phyloP scores from a whole-genome alignment of 2,888 invertebrate species.

The Melolontha melolontha region DNA sequence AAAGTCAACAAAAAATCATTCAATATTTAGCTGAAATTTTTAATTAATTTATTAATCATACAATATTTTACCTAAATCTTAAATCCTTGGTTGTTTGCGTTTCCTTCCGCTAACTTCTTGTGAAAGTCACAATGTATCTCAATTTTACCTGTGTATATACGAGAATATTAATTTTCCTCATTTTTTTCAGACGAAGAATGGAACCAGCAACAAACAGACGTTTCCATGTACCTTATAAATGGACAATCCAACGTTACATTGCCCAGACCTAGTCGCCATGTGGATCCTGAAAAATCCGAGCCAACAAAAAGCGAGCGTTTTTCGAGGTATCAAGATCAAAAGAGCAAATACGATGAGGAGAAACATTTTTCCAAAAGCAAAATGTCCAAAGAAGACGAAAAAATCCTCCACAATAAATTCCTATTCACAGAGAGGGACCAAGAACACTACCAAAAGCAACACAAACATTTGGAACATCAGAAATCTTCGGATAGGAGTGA shows the following conservation, averaged over 20 bases:
- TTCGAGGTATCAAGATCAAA: conserved; percentile 66
- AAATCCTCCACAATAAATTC: conserved; percentile 58
- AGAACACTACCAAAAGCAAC: conserved; percentile 25
- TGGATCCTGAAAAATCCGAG: conserved; percentile 48
- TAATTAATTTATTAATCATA: too few species aligned
- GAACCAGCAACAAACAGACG: conserved; percentile 73
- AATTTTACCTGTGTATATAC: too few species aligned
- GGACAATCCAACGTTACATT: conserved; percentile 65
- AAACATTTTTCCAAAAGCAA: conserved; percentile 45
- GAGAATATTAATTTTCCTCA: conserved; percentile 8
- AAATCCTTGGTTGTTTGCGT: too few species aligned
- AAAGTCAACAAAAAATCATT: too few species aligned
- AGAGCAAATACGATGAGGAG: conserved; percentile 55
- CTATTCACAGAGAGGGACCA: conserved; percentile 45
- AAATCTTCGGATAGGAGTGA: conserved; percentile 52
- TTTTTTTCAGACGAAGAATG: conserved; percentile 79
- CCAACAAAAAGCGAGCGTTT: conserved; percentile 66
- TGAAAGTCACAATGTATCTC: too few species aligned
- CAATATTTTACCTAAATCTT: too few species aligned
- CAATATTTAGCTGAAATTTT: too few species aligned
- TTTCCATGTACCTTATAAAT: conserved; percentile 72
- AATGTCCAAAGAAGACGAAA: conserved; percentile 57
- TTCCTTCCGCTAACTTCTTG: too few species aligned
- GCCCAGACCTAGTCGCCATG: conserved; percentile 55
- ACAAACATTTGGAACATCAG: conserved; percentile 53